phyloP scores from a whole-genome alignment of 2,113 vertebrate genomes.

The Megaceryle maxima region DNA sequence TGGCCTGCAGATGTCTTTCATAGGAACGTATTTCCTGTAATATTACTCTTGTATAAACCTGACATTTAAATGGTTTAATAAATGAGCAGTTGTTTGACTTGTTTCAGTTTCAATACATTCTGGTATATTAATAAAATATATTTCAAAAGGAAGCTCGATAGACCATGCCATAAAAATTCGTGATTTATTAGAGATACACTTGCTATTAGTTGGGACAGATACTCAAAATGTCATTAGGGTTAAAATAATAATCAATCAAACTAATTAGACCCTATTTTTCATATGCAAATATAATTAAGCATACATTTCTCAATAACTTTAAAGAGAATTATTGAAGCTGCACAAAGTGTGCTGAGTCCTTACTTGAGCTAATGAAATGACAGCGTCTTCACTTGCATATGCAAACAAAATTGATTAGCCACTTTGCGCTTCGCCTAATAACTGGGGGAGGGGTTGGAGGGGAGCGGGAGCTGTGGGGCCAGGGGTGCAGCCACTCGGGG shows the following conservation, averaged over 20 bases:
- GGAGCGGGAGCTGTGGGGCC: neutral
- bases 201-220: constrained; percentile 81
- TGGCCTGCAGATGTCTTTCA: constrained; percentile 71
- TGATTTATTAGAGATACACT: constrained; percentile 80
- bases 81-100: constrained; percentile 82
- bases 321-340: constrained; percentile 76
- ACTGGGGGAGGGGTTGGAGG: neutral
- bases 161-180: constrained; percentile 68
- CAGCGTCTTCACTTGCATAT: constrained; percentile 32
- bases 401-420: constrained; percentile 70
- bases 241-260: constrained; percentile 87
- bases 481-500: neutral
- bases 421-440: neutral
- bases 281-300: constrained; percentile 87
- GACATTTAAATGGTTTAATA: constrained; percentile 81
- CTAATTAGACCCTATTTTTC: constrained; percentile 84
- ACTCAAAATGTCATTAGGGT: constrained; percentile 83
- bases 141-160: constrained; percentile 76
- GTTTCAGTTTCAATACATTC: constrained; percentile 81
- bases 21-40: constrained; percentile 69
- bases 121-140: constrained; percentile 78
- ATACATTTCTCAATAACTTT: constrained; percentile 78
- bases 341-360: constrained; percentile 42
- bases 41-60: constrained; percentile 75
- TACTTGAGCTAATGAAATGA: constrained; percentile 70